Conservation (phyloP, 2,797 vertebrate genomes). For the Xyrichtys novacula region DNA sequence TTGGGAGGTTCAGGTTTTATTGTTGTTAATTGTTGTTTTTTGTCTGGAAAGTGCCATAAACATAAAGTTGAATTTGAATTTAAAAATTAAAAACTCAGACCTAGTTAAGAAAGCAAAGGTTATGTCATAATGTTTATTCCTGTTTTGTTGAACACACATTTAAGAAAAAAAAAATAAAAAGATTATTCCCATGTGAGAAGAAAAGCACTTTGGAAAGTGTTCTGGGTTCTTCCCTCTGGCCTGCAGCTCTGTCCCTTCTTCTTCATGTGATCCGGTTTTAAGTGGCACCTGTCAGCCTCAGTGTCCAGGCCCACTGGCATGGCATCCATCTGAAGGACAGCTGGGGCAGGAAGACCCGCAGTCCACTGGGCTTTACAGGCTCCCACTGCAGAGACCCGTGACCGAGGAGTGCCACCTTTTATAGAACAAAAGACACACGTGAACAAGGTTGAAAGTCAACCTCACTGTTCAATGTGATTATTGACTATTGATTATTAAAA, state of each 20-base stretch:
- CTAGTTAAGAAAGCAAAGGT: constrained; percentile 5
- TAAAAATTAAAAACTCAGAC: background rate
- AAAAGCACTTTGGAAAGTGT: background rate
- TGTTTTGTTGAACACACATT: too few species aligned
- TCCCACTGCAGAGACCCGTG: constrained; percentile 87
- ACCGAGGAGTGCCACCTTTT: constrained; percentile 90
- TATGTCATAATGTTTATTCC: background rate
- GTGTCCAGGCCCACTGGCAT: constrained; percentile 92
- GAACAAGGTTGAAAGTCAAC: background rate
- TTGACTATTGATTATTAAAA: too few species aligned
- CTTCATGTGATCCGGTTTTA: constrained; percentile 63
- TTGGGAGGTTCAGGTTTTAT: too few species aligned
- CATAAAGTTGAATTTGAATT: background rate
- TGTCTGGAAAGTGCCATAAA: too few species aligned
- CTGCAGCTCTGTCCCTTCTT: constrained; percentile 11
- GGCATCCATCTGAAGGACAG: constrained; percentile 83
- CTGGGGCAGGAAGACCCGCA: constrained; percentile 84
- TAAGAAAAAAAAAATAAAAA: too few species aligned
- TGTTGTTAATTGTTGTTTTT: too few species aligned
- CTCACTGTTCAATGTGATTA: constrained; percentile 4
- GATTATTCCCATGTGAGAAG: fast-evolving
- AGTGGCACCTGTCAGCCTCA: constrained; percentile 82
- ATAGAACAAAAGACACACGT: constrained; percentile 18
- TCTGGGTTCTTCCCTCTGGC: background rate
- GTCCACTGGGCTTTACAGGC: constrained; percentile 81